Conservation (phyloP, 2,797 vertebrate genomes). For the Xenentodon cancila region DNA sequence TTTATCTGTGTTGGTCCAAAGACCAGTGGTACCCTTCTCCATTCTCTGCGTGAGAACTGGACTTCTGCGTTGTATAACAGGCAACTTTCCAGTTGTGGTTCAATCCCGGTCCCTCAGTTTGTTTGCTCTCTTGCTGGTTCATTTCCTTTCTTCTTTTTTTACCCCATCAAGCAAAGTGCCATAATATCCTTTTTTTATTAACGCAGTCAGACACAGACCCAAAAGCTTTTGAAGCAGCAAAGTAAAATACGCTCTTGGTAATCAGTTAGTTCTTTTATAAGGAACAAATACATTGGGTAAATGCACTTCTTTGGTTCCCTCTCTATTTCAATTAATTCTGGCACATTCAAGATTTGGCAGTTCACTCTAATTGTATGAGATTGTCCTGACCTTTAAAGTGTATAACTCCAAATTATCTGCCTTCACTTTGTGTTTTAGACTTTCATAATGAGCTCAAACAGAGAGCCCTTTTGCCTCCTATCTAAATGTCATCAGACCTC, state of each 20-base stretch:
- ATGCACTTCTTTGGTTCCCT: conserved; percentile 12
- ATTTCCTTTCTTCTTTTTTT: too few relatives aligned
- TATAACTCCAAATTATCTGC: conserved; percentile 56
- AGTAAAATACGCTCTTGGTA: not conserved
- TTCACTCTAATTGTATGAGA: conserved; percentile 60
- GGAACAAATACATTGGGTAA: not conserved
- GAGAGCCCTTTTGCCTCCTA: conserved; percentile 59
- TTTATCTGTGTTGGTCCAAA: too few relatives aligned
- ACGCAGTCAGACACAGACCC: too few relatives aligned
- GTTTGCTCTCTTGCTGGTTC: too few relatives aligned
- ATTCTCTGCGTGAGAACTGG: too few relatives aligned
- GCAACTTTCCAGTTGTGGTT: too few relatives aligned
- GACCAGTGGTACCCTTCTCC: too few relatives aligned
- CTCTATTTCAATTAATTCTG: conserved; percentile 25
- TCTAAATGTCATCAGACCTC: conserved; percentile 71
- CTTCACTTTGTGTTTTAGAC: conserved; percentile 54
- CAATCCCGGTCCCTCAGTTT: too few relatives aligned
- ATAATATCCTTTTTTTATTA: too few relatives aligned
- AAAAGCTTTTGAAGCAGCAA: not conserved
- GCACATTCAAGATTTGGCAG: conserved; percentile 25
- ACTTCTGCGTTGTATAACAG: too few relatives aligned
- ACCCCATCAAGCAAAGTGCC: too few relatives aligned
- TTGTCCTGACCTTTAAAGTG: conserved; percentile 71
- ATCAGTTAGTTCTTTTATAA: not conserved
- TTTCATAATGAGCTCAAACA: conserved; percentile 69